Base-by-base conservation (phyloP, 2,888 invertebrate genomes). In the Tetramorium bicarinatum region DNA sequence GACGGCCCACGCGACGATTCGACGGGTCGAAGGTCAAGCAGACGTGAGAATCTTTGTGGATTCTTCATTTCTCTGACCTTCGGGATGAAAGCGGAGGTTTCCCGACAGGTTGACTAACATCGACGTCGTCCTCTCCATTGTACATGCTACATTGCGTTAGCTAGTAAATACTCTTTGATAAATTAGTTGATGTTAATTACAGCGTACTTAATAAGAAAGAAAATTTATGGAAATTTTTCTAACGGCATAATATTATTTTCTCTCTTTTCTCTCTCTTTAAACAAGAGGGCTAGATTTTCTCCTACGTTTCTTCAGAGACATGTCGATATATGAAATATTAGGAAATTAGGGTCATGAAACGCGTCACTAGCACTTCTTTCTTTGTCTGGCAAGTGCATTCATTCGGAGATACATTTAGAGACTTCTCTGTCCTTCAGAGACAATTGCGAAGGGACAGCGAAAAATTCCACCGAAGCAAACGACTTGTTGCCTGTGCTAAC, bases 1-100 rank as follows among this genome's bases (percentile, higher is more conserved):
- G 90, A 90, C 93, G 90, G 91, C 93, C 93, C 93, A 94, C 94
- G 93, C 93, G 93, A 93, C 92, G 87, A 85, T 93, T 92, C 91
- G 88, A 89, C 86, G 91, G 93, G 92, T 93, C 92, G 91, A 83
- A 91, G 94, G 93, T 94, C 93, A 93, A 93, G 91, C 92, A 92
- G 93, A 93, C 93, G 93, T 94, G 93, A 94, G 94, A 94, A 92
- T 90, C 90, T 89, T 86, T 85, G 83, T 75, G 91, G 86, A 88
- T 89, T 86, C 91, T 90, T 89, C 90, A 84, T 89, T 89, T 89
- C 85, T 85, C 85, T 87, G 88, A 87, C 87, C 90, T 87, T 90
- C 89, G 75, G 47, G 83, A 75, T 83, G 85, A 90, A 90, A 90
- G 88, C 71, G 71, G 71, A 75, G 82, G 82, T 82, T 85, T 86